Percentiles rank a stretch among this genome's conserved stretches.
Evolutionary conservation across 1,140 invertebrate genomes (phyloP).

Genomic region (Trachelipus rathkii): DNA sequence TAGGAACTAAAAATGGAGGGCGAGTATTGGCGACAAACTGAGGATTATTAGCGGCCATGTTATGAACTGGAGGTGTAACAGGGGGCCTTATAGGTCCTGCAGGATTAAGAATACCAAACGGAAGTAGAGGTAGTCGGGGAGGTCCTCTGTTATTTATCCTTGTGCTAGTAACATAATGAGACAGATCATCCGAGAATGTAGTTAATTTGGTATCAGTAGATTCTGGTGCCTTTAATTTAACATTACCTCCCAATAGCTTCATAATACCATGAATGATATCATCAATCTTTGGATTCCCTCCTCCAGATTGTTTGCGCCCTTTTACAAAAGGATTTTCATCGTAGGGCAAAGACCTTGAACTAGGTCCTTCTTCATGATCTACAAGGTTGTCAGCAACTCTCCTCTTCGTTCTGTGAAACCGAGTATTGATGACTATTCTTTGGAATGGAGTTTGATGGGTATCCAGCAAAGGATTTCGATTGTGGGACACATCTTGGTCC

Average conservation of each 20-base stretch:
- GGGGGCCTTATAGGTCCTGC: constrained; percentile 12
- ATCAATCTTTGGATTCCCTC: constrained; percentile 25
- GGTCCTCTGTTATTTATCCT: constrained; percentile 31
- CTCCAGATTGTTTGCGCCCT: background rate
- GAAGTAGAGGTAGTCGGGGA: constrained; percentile 22
- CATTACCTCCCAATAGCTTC: constrained; percentile 29
- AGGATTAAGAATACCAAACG: constrained; percentile 20
- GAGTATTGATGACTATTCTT: no score
- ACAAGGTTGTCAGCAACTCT: background rate
- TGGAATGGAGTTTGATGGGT: no score
- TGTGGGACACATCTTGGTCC: no score
- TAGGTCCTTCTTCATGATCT: background rate
- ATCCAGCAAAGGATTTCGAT: no score
- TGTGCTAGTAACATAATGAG: constrained; percentile 12
- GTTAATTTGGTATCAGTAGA: constrained; percentile 18
- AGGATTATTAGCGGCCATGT: background rate
- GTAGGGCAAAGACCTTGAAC: background rate
- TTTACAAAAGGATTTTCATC: background rate
- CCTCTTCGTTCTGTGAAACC: background rate
- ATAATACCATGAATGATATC: constrained; percentile 33
- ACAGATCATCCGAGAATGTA: constrained; percentile 14
- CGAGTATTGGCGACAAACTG: constrained; percentile 24
- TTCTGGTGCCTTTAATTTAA: constrained; percentile 22
- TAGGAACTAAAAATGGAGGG: constrained; percentile 22
- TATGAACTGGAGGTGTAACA: background rate